These are phyloP conservation scores for Caenorhabditis sinica DNA, from an alignment of 2,888 invertebrate species.

Conservation along the genomic window DNA sequence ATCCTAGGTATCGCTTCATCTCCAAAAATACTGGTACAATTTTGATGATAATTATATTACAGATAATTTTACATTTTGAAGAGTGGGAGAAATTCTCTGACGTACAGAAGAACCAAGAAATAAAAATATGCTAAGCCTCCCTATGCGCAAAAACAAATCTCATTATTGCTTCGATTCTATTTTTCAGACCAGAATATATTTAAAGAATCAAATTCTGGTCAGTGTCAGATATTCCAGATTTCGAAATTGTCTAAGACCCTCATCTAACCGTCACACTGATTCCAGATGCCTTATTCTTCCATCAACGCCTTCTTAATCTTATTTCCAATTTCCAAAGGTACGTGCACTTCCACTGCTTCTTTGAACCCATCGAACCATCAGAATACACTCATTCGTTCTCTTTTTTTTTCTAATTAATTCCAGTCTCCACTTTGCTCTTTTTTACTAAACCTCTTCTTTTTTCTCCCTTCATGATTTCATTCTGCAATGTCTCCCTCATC, in stretches of 20 bases:
- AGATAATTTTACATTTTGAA: too few species aligned
- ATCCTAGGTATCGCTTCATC: too few species aligned
- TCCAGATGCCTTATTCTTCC: neutral
- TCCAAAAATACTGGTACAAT: too few species aligned
- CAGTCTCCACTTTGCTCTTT: conserved; percentile 20
- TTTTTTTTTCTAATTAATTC: conserved; percentile 32
- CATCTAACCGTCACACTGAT: too few species aligned
- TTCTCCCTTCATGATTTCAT: conserved; percentile 35
- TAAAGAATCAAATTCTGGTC: neutral
- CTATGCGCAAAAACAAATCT: too few species aligned
- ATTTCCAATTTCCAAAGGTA: neutral
- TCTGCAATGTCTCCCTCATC: neutral
- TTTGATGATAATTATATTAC: too few species aligned
- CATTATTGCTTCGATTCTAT: too few species aligned
- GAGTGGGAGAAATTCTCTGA: too few species aligned
- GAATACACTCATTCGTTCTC: neutral
- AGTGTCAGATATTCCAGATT: neutral
- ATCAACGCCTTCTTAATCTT: neutral
- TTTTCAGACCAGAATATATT: neutral
- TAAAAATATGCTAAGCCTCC: neutral
- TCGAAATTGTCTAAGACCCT: neutral
- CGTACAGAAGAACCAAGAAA: too few species aligned
- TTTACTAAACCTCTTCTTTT: too few species aligned
- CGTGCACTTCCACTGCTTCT: conserved; percentile 12
- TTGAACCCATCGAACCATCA: conserved; percentile 30